Conservation (phyloP, 2,797 vertebrate species). For the Gymnodraco acuticeps region DNA sequence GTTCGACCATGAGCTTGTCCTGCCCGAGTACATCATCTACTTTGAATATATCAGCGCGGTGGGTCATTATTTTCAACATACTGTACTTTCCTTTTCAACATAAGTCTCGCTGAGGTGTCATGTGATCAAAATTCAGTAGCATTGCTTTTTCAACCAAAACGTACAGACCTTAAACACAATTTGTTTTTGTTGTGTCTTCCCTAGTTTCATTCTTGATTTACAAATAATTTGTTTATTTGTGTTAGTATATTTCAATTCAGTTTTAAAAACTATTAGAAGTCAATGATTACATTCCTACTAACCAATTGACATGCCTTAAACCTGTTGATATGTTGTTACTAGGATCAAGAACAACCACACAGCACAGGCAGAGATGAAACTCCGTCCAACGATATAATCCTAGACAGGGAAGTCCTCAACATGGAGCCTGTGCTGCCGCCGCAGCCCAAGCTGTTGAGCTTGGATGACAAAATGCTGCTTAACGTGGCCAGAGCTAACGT, state of each 20-base stretch:
- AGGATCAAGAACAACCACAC: slow-evolving; percentile 62
- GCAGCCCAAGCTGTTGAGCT: slow-evolving; percentile 80
- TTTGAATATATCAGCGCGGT: slow-evolving; percentile 88
- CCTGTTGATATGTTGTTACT: slow-evolving; percentile 22
- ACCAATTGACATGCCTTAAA: background rate
- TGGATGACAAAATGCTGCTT: slow-evolving; percentile 87
- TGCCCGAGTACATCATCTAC: slow-evolving; percentile 89
- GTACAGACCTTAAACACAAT: background rate
- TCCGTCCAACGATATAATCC: slow-evolving; percentile 38
- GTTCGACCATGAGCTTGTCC: slow-evolving; percentile 88
- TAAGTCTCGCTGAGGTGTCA: background rate
- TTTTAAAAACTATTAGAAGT: background rate
- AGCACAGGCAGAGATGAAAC: slow-evolving; percentile 11
- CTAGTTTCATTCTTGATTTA: background rate
- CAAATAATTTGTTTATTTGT: too few species aligned
- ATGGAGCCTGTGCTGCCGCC: slow-evolving; percentile 86
- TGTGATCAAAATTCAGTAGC: background rate
- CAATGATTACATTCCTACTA: background rate
- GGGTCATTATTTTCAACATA: slow-evolving; percentile 26
- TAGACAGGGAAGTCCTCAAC: slow-evolving; percentile 82
- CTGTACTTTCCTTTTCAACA: background rate
- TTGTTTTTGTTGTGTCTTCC: background rate
- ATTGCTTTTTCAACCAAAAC: background rate
- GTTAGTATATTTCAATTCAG: background rate
- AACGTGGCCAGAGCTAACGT: slow-evolving; percentile 81